Evolutionary conservation across 2,797 vertebrate genomes (phyloP).

Genomic region (Gymnothorax javanicus): DNA sequence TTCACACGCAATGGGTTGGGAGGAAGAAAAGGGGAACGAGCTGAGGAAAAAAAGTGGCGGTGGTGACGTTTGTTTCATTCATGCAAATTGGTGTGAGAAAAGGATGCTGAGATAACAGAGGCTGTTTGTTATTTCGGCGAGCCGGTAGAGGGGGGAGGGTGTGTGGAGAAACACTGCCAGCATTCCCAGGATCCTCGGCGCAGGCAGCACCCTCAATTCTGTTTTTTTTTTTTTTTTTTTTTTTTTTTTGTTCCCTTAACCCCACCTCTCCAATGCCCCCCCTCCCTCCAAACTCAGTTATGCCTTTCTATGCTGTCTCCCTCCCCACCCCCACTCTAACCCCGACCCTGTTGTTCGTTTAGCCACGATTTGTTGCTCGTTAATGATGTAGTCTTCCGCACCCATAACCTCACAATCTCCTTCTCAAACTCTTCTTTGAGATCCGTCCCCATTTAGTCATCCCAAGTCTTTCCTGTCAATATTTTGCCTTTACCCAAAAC

Average conservation of each 20-base stretch:
- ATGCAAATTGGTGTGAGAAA: conserved; percentile 23
- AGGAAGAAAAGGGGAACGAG: not conserved
- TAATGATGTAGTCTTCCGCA: conserved; percentile 21
- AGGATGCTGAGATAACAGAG: conserved; percentile 21
- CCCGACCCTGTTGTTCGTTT: conserved; percentile 31
- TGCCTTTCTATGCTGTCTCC: conserved; percentile 10
- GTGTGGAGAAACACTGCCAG: conserved; percentile 17
- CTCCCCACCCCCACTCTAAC: not conserved
- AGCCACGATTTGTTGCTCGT: conserved; percentile 37
- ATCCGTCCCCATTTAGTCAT: not conserved
- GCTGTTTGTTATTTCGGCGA: conserved; percentile 19
- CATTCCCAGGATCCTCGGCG: conserved; percentile 23
- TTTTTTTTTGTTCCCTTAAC: not conserved
- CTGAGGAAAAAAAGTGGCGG: not conserved
- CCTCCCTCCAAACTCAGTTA: too few relatives aligned
- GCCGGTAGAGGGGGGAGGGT: conserved; percentile 17
- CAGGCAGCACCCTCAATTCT: not conserved
- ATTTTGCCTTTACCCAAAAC: conserved; percentile 19
- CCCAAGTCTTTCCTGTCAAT: conserved; percentile 20
- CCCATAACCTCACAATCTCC: not conserved
- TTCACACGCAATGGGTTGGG: not conserved
- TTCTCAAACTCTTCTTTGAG: too few relatives aligned
- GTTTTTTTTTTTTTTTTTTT: not conserved
- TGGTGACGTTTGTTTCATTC: conserved; percentile 23
- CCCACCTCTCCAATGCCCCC: not conserved